Base-by-base conservation (phyloP, 2,113 vertebrate genomes). In the Thryonomys swinderianus region DNA sequence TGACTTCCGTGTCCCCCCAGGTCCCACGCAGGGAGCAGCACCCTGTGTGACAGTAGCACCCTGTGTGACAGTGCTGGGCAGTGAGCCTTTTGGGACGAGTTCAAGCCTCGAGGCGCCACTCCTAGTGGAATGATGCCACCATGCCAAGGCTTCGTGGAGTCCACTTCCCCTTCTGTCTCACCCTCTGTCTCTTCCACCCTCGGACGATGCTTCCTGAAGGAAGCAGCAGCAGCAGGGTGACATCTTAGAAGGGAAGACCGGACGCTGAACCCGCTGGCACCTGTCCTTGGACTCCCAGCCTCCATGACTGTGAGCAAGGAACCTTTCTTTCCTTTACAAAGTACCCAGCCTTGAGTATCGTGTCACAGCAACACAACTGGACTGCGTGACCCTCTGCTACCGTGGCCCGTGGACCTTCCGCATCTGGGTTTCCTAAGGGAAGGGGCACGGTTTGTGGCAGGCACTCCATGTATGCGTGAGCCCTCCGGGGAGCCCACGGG, bases 331-430 rank as follows among this genome's bases (percentile, higher is more conserved):
- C 42, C 32, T 73, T 73, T 9, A 92, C 53, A 37, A 64, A 53
- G 20, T 14, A 27, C 25, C 32, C 2, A 53, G 81, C 11, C 42
- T 74, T n/a, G 45, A 34, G 27, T 7, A 53, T 64, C 76, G 34
- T 64, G 27, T 84, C 37, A 61, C 20, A 71, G 57, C 14, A 32
- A 42, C 25, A 69, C 51, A 21, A 37, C 71, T 7, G 53, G 64
- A 32, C 59, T 1, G 59, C 3, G 83, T 37, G 21, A 45, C 0
- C 7, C 3, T 34, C 61, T 5, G 4, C 53, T 42, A 25, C 4
- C 14, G 7, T 0, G 8, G 37, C n/a, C 7, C 5, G 17, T 2
- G 51, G 37, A 7, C 25, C 7, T 17, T 40, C 1, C 0, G 0
- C 0, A 20, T 7, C 30, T 6, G 53, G 18, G 64, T 51, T 76